Conservation (phyloP, 2,113 vertebrate genomes). For the Morphnarchus princeps region DNA sequence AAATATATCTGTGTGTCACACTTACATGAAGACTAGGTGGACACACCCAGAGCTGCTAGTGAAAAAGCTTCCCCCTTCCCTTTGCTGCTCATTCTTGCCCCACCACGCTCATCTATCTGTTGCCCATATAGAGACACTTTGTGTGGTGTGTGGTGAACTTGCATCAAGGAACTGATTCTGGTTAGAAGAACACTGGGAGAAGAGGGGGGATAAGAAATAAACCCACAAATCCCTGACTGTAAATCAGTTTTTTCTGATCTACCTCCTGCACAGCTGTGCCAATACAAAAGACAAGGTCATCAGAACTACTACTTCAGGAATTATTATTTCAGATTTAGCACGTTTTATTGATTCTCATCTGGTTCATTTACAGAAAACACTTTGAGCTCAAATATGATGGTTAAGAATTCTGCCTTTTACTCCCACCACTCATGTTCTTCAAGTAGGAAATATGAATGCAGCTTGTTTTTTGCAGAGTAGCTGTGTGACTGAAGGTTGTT, state of each 20-base stretch:
- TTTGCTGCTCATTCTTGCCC: background rate
- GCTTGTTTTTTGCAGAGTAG: background rate
- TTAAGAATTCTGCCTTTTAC: background rate
- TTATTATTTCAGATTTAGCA: background rate
- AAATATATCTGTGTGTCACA: fast-evolving
- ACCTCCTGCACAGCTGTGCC: background rate
- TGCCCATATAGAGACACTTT: background rate
- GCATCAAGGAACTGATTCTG: background rate
- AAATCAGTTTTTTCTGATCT: background rate
- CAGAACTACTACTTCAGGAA: background rate
- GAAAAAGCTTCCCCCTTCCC: background rate
- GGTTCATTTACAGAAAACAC: background rate
- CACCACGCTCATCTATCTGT: too few relatives aligned
- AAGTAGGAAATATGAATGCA: background rate
- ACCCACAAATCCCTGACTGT: background rate
- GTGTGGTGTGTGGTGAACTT: background rate
- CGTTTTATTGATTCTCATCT: background rate
- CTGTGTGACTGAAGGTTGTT: background rate
- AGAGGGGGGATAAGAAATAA: background rate
- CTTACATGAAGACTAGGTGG: background rate
- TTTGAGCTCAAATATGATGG: background rate
- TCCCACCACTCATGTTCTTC: background rate
- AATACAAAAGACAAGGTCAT: background rate
- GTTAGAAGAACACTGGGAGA: background rate
- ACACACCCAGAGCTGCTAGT: background rate